Evolutionary conservation across 1,140 invertebrate genomes (phyloP).

Genomic region (Limonius californicus): DNA sequence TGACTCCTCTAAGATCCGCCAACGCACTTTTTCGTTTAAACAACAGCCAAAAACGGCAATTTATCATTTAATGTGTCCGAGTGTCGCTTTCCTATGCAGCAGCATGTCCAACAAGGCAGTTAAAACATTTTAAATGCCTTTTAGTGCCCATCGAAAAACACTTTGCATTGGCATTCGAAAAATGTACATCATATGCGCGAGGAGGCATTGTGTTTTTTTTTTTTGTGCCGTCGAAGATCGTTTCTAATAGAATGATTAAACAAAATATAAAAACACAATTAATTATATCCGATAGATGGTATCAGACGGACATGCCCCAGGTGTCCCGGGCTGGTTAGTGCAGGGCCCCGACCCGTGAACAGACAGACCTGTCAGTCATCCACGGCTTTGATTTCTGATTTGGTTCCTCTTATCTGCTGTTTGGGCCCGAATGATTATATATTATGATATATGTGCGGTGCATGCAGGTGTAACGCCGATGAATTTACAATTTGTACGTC

Average conservation of each 20-base stretch:
- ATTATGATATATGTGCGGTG: not conserved
- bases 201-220: slow-evolving; percentile 25
- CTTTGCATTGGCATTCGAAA: slow-evolving; percentile 34
- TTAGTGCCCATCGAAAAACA: not conserved
- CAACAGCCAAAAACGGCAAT: not conserved
- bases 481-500: not conserved
- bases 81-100: no score
- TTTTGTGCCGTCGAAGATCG: slow-evolving; percentile 33
- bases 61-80: no score
- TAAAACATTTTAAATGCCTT: not conserved
- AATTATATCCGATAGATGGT: slow-evolving; percentile 45
- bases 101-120: no score
- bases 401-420: slow-evolving; percentile 9
- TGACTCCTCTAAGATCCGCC: no score
- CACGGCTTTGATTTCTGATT: slow-evolving; percentile 22
- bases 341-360: slow-evolving; percentile 26
- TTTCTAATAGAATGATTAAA: slow-evolving; percentile 47
- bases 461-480: not conserved
- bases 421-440: not conserved
- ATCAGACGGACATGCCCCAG: slow-evolving; percentile 38
- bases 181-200: slow-evolving; percentile 27
- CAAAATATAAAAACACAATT: slow-evolving; percentile 48
- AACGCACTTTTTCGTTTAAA: no score
- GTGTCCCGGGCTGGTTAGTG: slow-evolving; percentile 35
- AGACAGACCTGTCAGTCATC: slow-evolving; percentile 34